A percentile compares a stretch with the other conserved stretches of the same genome.
phyloP scores from a whole-genome alignment of 2,888 invertebrate genomes.

The Tillus elongatus region DNA sequence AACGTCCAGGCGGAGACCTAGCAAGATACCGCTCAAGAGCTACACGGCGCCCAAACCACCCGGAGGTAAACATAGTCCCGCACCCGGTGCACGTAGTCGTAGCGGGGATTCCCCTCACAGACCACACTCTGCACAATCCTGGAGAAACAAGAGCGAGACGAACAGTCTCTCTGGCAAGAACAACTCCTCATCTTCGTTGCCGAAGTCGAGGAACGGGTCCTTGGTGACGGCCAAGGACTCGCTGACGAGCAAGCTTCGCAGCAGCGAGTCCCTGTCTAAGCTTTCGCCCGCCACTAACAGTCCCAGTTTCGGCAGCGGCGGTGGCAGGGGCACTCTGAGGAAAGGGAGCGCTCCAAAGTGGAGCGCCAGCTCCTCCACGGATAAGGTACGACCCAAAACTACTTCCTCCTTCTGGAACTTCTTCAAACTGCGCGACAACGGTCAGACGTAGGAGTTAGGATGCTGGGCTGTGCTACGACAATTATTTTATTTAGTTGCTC shows the following conservation, averaged over 20 bases:
- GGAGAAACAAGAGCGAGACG: slow-evolving; percentile 33
- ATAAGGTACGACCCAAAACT: slow-evolving; percentile 64
- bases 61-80: slow-evolving; percentile 35
- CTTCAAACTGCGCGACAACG: slow-evolving; percentile 52
- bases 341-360: slow-evolving; percentile 29
- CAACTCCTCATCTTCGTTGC: too few species aligned
- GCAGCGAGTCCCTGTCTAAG: slow-evolving; percentile 46
- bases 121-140: slow-evolving; percentile 48
- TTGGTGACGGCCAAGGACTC: slow-evolving; percentile 43
- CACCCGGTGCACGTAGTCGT: slow-evolving; percentile 40
- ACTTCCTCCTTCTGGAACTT: slow-evolving; percentile 55
- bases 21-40: slow-evolving; percentile 61
- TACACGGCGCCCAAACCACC: slow-evolving; percentile 57
- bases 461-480: too few species aligned
- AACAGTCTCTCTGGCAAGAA: slow-evolving; percentile 34
- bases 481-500: slow-evolving; percentile 36
- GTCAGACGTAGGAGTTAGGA: slow-evolving; percentile 40
- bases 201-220: slow-evolving; percentile 39
- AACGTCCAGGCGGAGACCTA: slow-evolving; percentile 46
- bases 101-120: slow-evolving; percentile 45
- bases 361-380: slow-evolving; percentile 24
- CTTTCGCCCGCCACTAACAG: slow-evolving; percentile 26
- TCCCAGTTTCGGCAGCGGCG: slow-evolving; percentile 25
- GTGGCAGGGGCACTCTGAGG: slow-evolving; percentile 28
- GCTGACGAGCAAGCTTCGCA: slow-evolving; percentile 45